phyloP scores from a whole-genome alignment of 2,113 vertebrate species.

The Myrmophylax atrothorax region DNA sequence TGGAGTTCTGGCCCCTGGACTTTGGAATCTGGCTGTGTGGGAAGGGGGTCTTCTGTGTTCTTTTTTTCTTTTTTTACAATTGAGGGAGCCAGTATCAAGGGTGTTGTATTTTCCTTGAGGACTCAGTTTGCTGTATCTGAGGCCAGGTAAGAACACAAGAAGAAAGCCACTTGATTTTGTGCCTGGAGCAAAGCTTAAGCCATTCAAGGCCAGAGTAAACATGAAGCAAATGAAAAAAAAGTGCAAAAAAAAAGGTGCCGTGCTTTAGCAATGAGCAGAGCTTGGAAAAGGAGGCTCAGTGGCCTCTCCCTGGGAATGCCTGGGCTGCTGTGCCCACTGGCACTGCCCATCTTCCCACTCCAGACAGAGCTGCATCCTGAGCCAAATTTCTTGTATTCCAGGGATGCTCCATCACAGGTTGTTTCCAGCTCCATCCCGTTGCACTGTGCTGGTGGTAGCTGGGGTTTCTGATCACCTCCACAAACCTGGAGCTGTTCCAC shows the following conservation, averaged over 20 bases:
- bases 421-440: background rate
- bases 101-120: slow-evolving; percentile 12
- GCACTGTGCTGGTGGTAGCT: background rate
- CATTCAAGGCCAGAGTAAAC: slow-evolving; percentile 50
- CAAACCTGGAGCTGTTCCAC: slow-evolving; percentile 24
- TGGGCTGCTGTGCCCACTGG: background rate
- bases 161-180: slow-evolving; percentile 41
- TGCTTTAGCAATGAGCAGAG: slow-evolving; percentile 29
- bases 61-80: background rate
- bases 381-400: background rate
- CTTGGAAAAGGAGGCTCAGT: slow-evolving; percentile 6
- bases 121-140: background rate
- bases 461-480: slow-evolving; percentile 40
- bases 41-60: background rate
- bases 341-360: background rate
- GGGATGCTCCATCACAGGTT: background rate
- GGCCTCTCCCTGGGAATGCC: background rate
- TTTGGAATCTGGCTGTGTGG: background rate
- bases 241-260: background rate
- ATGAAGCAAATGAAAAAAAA: slow-evolving; percentile 7
- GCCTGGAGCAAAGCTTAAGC: slow-evolving; percentile 51
- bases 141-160: slow-evolving; percentile 33
- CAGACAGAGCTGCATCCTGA: background rate
- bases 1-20: background rate
- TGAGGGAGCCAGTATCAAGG: background rate